A percentile compares a stretch with the other conserved stretches of the same genome.
Evolutionary conservation across 2,797 vertebrate genomes (phyloP).

Genomic region (Manis javanica): DNA sequence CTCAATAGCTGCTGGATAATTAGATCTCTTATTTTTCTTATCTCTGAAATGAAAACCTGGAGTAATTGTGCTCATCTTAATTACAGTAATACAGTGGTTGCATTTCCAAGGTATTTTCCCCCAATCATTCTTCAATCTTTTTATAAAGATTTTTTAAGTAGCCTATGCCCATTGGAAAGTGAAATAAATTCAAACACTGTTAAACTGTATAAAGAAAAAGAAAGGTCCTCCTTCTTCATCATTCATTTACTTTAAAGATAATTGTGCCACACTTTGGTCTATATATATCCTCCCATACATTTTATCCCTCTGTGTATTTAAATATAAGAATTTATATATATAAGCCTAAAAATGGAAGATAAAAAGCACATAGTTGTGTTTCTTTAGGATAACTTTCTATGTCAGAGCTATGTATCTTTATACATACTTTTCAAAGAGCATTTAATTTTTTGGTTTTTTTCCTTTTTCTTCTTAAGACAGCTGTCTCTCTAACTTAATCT

Average conservation of each 20-base stretch:
- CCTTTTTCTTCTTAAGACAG: neutral
- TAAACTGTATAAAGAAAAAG: constrained; percentile 22
- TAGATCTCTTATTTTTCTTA: neutral
- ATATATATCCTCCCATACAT: neutral
- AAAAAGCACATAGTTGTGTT: constrained; percentile 14
- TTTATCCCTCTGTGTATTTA: neutral
- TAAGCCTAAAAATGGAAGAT: constrained; percentile 22
- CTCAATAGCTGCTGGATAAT: too few species aligned
- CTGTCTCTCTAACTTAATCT: neutral
- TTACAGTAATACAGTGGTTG: neutral
- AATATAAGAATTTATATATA: neutral
- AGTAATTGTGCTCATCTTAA: constrained; percentile 14
- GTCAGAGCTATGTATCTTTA: neutral
- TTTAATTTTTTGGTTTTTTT: neutral
- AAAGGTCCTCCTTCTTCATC: neutral
- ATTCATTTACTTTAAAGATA: neutral
- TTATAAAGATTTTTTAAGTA: neutral
- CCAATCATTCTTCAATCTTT: neutral
- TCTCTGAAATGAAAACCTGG: neutral
- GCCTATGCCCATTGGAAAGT: neutral
- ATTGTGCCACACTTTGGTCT: neutral
- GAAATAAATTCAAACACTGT: neutral
- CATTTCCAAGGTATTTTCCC: neutral
- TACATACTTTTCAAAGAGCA: constrained; percentile 5
- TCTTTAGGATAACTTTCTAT: neutral